Conservation (phyloP, 2,113 vertebrate genomes). For the Neoarius graeffei region DNA sequence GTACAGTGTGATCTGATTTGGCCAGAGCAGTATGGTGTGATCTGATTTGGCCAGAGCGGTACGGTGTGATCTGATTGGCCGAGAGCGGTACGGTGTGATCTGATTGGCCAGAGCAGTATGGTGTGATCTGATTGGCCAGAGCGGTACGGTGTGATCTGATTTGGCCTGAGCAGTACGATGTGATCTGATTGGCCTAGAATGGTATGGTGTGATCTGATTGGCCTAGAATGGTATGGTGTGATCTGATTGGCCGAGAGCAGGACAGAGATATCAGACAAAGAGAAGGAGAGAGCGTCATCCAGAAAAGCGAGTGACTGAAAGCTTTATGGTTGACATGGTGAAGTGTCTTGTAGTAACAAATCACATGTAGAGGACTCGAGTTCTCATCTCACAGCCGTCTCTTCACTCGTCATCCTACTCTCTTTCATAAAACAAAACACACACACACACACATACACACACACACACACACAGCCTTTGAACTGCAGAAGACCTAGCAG, state of each 20-base stretch:
- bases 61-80: no score
- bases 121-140: not conserved
- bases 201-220: no score
- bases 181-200: no score
- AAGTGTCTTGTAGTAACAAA: not conserved
- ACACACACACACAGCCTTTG: not conserved
- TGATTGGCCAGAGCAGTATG: not conserved
- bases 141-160: not conserved
- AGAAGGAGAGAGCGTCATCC: not conserved
- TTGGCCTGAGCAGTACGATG: not conserved
- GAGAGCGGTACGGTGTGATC: not conserved
- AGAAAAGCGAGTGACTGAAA: not conserved
- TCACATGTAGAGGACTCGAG: not conserved
- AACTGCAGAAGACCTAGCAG: not conserved
- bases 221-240: no score
- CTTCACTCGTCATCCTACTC: not conserved
- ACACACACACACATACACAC: not conserved
- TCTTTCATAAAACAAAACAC: not conserved
- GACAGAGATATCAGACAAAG: not conserved
- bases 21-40: no score
- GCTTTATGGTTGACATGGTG: not conserved
- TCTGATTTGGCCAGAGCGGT: no score
- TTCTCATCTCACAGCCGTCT: not conserved
- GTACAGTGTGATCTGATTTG: no score
- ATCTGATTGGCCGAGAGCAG: no score